Evolutionary conservation across 92 coral and sea anemone genomes (phyloP).

Genomic region (Virgularia gustaviana): DNA sequence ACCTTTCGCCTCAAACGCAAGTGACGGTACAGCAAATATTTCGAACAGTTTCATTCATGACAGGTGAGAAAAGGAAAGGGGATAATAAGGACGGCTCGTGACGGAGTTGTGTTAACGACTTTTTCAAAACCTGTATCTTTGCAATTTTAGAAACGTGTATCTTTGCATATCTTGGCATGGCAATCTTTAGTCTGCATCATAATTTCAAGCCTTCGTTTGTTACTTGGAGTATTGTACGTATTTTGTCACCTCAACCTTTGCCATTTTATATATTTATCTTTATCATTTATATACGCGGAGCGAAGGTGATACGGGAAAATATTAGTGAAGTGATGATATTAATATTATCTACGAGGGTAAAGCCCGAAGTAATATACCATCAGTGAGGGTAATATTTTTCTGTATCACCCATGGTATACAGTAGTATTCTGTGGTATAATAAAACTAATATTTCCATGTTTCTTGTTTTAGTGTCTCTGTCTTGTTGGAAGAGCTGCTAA

Average conservation of each 20-base stretch:
- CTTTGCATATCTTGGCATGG: constrained; percentile 99
- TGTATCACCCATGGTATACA: no score
- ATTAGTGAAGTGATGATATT: not conserved
- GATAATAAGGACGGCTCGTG: no score
- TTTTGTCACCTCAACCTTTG: no score
- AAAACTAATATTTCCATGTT: not conserved
- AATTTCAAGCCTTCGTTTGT: constrained; percentile 89
- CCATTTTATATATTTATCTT: not conserved
- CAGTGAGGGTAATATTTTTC: no score
- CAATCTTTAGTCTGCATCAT: constrained; percentile 91
- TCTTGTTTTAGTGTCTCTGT: constrained; percentile 72
- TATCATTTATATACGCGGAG: not conserved
- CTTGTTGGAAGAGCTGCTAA: constrained; percentile 81
- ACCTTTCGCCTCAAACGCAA: constrained; percentile 97
- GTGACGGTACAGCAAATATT: constrained; percentile 97
- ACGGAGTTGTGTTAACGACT: not conserved
- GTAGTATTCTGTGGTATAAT: no score
- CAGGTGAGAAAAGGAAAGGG: constrained; percentile 65
- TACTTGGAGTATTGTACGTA: constrained; percentile 94
- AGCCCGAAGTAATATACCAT: no score
- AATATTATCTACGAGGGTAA: no score
- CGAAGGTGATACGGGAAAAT: no score
- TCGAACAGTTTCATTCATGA: constrained; percentile 94
- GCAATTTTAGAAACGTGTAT: constrained; percentile 85
- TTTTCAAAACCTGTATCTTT: not conserved